These are phyloP conservation scores for Lota lota DNA, from an alignment of 2,113 vertebrate species.

Conservation along the genomic window DNA sequence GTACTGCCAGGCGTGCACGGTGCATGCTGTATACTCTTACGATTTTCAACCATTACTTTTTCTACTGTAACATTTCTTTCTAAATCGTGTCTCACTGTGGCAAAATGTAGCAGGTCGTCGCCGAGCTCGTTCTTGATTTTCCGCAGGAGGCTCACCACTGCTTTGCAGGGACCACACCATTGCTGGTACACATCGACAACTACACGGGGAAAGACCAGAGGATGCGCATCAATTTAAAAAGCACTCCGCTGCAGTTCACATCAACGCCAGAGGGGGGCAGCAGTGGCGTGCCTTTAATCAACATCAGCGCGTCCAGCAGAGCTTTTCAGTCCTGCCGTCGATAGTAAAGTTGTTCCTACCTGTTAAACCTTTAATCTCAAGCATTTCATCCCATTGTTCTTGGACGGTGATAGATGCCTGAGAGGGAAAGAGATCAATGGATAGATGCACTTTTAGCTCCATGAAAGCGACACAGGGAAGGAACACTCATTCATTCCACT, in stretches of 20 bases:
- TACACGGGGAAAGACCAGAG: constrained; percentile 44
- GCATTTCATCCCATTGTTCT: constrained; percentile 90
- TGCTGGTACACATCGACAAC: constrained; percentile 89
- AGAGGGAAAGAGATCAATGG: constrained; percentile 32
- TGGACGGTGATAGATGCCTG: constrained; percentile 83
- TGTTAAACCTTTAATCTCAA: constrained; percentile 82
- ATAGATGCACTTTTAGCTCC: neutral
- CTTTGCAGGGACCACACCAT: constrained; percentile 94
- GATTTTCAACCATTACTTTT: neutral
- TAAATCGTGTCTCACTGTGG: constrained; percentile 77
- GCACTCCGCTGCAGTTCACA: constrained; percentile 28
- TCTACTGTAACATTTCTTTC: neutral
- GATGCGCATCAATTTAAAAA: neutral
- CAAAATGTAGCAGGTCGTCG: constrained; percentile 85
- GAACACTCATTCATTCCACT: neutral
- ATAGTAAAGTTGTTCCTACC: constrained; percentile 67
- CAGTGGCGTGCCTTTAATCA: constrained; percentile 34
- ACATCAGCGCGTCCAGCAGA: neutral
- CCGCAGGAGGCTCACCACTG: constrained; percentile 84
- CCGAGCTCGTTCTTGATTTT: constrained; percentile 88
- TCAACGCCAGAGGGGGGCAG: constrained; percentile 52
- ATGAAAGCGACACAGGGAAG: neutral
- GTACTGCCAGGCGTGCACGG: neutral
- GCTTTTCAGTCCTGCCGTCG: neutral
- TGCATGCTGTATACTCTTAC: neutral